These are phyloP conservation scores for Cephus pygmeus DNA, from an alignment of 2,888 invertebrate genomes.

Conservation along the genomic window DNA sequence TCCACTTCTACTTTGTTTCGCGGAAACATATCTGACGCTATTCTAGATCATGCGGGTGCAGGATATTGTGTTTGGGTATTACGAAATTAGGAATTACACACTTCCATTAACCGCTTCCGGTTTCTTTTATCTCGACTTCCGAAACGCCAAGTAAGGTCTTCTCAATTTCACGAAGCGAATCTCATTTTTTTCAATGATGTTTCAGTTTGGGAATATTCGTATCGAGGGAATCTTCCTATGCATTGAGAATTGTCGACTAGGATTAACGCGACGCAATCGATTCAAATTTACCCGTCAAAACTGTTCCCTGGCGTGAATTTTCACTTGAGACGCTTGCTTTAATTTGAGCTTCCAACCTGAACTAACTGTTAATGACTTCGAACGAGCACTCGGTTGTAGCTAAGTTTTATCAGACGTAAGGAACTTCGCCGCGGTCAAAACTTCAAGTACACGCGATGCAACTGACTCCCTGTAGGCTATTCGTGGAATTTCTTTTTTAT, in stretches of 20 bases:
- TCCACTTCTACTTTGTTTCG: too few species aligned
- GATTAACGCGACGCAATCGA: not conserved
- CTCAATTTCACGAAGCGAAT: not conserved
- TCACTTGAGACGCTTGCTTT: slow-evolving; percentile 38
- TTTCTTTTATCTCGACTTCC: not conserved
- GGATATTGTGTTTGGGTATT: slow-evolving; percentile 32
- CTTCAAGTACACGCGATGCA: slow-evolving; percentile 7
- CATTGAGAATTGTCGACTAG: not conserved
- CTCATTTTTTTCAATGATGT: not conserved
- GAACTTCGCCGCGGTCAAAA: slow-evolving; percentile 22
- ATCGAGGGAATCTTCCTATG: not conserved
- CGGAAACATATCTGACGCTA: too few species aligned
- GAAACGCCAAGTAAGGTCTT: not conserved
- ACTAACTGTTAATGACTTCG: slow-evolving; percentile 40
- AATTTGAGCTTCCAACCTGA: slow-evolving; percentile 39
- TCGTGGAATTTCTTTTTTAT: not conserved
- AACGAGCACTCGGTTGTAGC: slow-evolving; percentile 25
- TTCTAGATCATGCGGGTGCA: too few species aligned
- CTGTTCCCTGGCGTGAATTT: slow-evolving; percentile 30
- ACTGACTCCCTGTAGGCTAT: not conserved
- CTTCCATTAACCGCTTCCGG: slow-evolving; percentile 56
- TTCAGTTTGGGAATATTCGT: not conserved
- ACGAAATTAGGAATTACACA: slow-evolving; percentile 64
- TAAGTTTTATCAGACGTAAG: slow-evolving; percentile 36
- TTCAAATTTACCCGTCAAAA: not conserved